Conservation (phyloP, 92 coral and sea anemone species). For the Hydrozoanthus gracilis region DNA sequence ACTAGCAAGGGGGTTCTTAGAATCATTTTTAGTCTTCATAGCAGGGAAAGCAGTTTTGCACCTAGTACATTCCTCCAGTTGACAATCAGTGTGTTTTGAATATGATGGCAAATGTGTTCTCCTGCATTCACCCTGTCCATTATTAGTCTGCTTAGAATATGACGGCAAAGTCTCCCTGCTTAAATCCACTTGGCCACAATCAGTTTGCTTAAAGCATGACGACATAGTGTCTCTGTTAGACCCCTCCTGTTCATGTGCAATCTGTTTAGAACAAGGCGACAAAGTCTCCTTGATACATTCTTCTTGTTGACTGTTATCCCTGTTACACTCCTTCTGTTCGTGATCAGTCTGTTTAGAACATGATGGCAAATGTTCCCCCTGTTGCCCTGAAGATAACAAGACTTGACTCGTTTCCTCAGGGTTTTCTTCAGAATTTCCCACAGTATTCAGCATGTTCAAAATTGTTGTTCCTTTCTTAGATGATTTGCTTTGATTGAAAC, state of each 20-base stretch:
- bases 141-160: not conserved
- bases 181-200: not conserved
- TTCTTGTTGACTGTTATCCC: not conserved
- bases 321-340: not conserved
- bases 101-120: not conserved
- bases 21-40: not conserved
- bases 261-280: not conserved
- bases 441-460: constrained; percentile 59
- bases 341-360: not conserved
- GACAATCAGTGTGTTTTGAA: no score
- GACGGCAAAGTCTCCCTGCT: not conserved
- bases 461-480: constrained; percentile 29
- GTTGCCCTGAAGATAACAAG: no score
- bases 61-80: not conserved
- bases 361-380: not conserved
- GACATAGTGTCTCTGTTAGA: not conserved
- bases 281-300: not conserved
- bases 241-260: not conserved
- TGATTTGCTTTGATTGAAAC: not conserved
- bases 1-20: constrained; percentile 36
- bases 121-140: not conserved
- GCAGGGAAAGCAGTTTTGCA: not conserved
- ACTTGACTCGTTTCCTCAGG: no score
- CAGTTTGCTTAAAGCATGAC: not conserved
- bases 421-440: constrained; percentile 8